Conservation (phyloP, 2,797 vertebrate species). For the Neopelma chrysocephalum region DNA sequence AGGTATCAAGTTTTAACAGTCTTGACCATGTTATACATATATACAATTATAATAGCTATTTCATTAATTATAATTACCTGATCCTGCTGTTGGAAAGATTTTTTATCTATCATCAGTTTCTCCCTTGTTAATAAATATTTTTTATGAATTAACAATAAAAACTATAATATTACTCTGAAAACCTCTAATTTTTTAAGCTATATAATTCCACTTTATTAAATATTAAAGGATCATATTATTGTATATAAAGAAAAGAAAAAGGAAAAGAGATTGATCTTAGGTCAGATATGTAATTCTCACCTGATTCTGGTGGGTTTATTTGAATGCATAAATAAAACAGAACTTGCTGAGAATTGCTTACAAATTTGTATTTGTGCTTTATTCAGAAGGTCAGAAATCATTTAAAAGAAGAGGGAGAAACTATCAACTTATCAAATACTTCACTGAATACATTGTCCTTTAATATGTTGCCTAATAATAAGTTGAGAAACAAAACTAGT, state of each 20-base stretch:
- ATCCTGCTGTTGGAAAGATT: neutral
- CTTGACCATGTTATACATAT: neutral
- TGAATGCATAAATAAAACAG: neutral
- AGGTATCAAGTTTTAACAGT: neutral
- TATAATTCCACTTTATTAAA: neutral
- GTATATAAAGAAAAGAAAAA: neutral
- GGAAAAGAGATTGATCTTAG: neutral
- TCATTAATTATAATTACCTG: neutral
- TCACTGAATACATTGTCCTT: neutral
- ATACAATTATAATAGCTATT: neutral
- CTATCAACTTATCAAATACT: neutral
- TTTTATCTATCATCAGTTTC: neutral
- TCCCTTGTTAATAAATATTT: neutral
- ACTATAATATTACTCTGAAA: neutral
- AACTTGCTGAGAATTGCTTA: neutral
- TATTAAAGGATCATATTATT: neutral
- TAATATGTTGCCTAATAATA: neutral
- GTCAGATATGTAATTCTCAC: neutral
- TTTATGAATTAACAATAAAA: neutral
- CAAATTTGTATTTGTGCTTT: neutral
- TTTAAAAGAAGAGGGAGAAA: neutral
- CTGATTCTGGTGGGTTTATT: neutral
- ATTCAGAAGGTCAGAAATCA: neutral
- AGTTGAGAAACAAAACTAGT: slow-evolving; percentile 19
- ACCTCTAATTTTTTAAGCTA: neutral